Base-by-base conservation (phyloP, 2,113 vertebrate genomes). In the Diadophis punctatus region DNA sequence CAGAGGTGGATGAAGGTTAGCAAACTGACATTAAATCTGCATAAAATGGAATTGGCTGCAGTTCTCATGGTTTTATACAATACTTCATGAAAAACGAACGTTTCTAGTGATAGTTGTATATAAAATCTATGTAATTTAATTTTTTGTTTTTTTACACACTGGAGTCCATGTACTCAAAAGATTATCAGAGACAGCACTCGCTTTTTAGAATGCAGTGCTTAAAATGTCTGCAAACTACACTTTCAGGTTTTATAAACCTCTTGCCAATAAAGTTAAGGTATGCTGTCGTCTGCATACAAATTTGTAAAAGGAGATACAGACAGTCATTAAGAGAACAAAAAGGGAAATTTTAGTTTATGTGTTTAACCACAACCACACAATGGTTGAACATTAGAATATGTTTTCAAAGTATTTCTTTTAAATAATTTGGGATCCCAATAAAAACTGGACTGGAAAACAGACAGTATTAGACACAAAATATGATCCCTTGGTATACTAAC, bases 241-340 rank as follows among this genome's bases (percentile, higher is more conserved):
- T 87, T 92, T 90, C 89, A 80, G 88, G 46, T 89, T 92, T 92
- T 92, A 46, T 60, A 85, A 92, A 58, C n/a, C 25, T 68, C 87
- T 85, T 23, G 46, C 63, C 63, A 92, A 43, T 52, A 85, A 51
- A 88, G 58, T 80, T 55, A 84, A 92, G 87, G 49, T 85, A 23
- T 16, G 12, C 87, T 68, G 74, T 49, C 25, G n/a, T 84, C 1
- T 20, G 49, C 52, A 89, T 53, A 60, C 51, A 51, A 74, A 92
- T 92, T 93, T 3, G 39, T 93, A 91, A 91, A 86, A 92, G 74
- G 20, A 86, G 30, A 30, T 51, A 55, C 0, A 8, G 25, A 52
- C 25, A 58, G 84, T 46, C 92, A 93, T 0, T 60, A 85, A 46
- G 52, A 43, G 20, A 48, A 23, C 22, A 84, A 49, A 90, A 90